phyloP scores from a whole-genome alignment of 2,888 invertebrate genomes.

The Antitype chi region DNA sequence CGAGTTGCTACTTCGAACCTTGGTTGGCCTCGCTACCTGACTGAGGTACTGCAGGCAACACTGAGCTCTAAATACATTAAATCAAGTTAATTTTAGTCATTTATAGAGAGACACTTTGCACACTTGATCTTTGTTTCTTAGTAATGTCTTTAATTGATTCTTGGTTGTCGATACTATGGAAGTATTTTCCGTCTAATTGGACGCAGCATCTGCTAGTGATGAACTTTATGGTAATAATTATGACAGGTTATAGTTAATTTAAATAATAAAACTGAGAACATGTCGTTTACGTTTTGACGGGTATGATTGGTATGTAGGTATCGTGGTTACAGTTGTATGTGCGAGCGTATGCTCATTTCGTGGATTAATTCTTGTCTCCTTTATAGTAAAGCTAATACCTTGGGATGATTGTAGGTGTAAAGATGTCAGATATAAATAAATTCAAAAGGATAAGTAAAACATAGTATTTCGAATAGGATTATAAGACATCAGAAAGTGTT shows the following conservation, averaged over 20 bases:
- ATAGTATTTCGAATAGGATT: not conserved
- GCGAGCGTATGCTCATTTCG: not conserved
- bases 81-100: slow-evolving; percentile 46
- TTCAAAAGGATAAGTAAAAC: not conserved
- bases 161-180: not conserved
- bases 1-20: slow-evolving; percentile 67
- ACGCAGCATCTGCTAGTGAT: not conserved
- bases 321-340: not conserved
- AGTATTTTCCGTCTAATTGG: slow-evolving; percentile 21
- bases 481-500: not conserved
- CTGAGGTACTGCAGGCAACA: slow-evolving; percentile 27
- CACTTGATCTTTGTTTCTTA: slow-evolving; percentile 13
- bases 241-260: not conserved
- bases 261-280: not conserved
- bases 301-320: not conserved
- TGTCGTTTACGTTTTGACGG: too few species aligned
- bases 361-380: too few species aligned
- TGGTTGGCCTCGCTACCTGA: slow-evolving; percentile 65
- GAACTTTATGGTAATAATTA: not conserved
- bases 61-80: slow-evolving; percentile 36
- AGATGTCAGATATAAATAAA: not conserved
- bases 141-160: not conserved
- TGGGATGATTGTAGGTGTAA: not conserved
- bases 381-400: not conserved
- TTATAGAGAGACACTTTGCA: not conserved